These are phyloP conservation scores for Galerucella pusilla DNA, from an alignment of 2,888 invertebrate species.

Conservation along the genomic window DNA sequence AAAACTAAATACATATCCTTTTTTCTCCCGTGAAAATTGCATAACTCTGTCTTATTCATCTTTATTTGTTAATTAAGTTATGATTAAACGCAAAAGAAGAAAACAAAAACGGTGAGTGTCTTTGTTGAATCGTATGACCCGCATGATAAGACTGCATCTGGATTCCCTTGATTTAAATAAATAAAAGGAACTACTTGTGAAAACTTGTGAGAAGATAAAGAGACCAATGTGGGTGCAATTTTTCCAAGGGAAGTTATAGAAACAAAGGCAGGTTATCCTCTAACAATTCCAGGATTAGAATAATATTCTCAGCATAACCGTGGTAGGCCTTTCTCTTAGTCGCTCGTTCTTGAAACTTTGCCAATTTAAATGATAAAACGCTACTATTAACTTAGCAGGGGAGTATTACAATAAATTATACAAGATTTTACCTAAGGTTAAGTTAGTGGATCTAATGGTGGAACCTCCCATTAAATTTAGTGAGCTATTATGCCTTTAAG, in stretches of 20 bases:
- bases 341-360: slow-evolving; percentile 59
- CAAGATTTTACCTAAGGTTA: slow-evolving; percentile 63
- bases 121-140: too few species aligned
- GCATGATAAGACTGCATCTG: too few species aligned
- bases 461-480: slow-evolving; percentile 56
- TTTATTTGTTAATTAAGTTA: too few species aligned
- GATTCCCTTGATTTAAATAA: too few species aligned
- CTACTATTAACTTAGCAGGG: slow-evolving; percentile 63
- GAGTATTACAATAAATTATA: slow-evolving; percentile 63
- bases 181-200: too few species aligned
- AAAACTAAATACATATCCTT: too few species aligned
- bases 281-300: slow-evolving; percentile 43
- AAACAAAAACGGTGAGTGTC: too few species aligned
- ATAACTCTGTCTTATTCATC: too few species aligned
- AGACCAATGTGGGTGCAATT: not conserved
- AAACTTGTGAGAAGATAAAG: too few species aligned
- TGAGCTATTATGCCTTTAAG: slow-evolving; percentile 56
- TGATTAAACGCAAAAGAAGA: too few species aligned
- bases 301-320: slow-evolving; percentile 43
- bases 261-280: slow-evolving; percentile 25
- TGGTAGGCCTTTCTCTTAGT: slow-evolving; percentile 45
- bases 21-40: too few species aligned
- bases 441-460: slow-evolving; percentile 51
- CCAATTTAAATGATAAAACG: slow-evolving; percentile 65
- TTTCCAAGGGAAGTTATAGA: slow-evolving; percentile 9